Conservation (phyloP, 2,888 invertebrate species). For the Polymixis lichenea region DNA sequence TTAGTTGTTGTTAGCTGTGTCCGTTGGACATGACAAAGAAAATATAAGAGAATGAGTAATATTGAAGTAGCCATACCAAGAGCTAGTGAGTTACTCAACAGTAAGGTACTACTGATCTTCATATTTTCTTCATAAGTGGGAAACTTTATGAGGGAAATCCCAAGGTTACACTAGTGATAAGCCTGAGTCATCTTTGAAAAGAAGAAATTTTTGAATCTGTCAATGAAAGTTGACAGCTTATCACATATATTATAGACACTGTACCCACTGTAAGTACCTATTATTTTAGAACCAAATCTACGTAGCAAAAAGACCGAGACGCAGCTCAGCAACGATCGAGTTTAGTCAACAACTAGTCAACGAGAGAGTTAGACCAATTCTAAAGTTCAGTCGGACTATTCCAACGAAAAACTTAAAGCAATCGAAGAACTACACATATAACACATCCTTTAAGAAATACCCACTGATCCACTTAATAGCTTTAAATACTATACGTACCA, state of each 20-base stretch:
- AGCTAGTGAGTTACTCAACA: neutral
- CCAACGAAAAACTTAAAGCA: neutral
- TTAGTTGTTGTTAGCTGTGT: constrained; percentile 18
- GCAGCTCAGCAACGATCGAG: neutral
- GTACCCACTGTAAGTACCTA: too few relatives aligned
- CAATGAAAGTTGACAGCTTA: neutral
- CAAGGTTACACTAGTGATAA: neutral
- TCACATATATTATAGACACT: too few relatives aligned
- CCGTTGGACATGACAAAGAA: constrained; percentile 8
- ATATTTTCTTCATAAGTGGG: neutral
- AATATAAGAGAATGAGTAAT: constrained; percentile 17
- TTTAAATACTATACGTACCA: constrained; percentile 50
- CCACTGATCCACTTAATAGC: neutral
- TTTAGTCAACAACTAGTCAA: too few relatives aligned
- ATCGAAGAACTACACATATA: neutral
- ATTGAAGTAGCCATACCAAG: neutral
- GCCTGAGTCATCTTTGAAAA: constrained; percentile 4
- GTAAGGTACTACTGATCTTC: neutral
- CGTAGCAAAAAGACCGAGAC: neutral
- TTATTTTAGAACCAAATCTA: too few relatives aligned
- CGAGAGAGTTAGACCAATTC: neutral
- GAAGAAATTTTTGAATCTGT: neutral
- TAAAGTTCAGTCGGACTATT: neutral
- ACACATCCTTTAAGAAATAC: neutral
- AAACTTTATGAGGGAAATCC: neutral